Base-by-base conservation (phyloP, 2,113 vertebrate genomes). In the Casuarius casuarius region DNA sequence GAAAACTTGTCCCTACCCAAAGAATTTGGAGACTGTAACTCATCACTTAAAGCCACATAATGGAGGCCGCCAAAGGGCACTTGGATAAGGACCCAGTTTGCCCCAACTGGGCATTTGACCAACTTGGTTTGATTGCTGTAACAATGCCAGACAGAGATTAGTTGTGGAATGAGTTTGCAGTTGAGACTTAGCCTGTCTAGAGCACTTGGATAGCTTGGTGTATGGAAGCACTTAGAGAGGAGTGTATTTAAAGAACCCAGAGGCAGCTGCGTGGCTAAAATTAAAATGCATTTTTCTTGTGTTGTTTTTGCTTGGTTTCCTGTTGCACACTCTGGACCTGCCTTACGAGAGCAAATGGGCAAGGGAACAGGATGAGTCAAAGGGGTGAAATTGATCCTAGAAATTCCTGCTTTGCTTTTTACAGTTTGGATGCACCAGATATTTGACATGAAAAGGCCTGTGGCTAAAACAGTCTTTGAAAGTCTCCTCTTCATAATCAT, bases 211-310 rank as follows among this genome's bases (percentile, higher is more conserved):
- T 93, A 83, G 83, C 82, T 86, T 93, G 76, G 83, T 93, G 88
- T 94, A 88, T 97, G 96, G 96, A 96, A 97, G 96, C 93, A 95
- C 94, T 97, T 96, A 96, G 85, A 91, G 92, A 90, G 72, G 76
- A 95, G 92, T 93, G 61, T 95, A 97, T 97, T 96, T 97, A 96
- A 94, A 94, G 92, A 95, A 86, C 77, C 44, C 88, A 89, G 95
- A 95, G 89, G 94, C 95, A 97, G 95, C 96, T 97, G 96, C 92
- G 95, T 93, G 72, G 82, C 95, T 97, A 97, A 98, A 97, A 97
- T 97, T 96, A 98, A 97, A 97, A 94, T 44, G 88, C 15, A 4
- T 89, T 95, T 96, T 97, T 96, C 95, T 96, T 77, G 92, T 87
- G 87, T 96, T 96, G 94, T 97, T 97, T 97, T 97, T 85, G 62